phyloP scores from a whole-genome alignment of 1,140 invertebrate species.

The Lucilia sericata region DNA sequence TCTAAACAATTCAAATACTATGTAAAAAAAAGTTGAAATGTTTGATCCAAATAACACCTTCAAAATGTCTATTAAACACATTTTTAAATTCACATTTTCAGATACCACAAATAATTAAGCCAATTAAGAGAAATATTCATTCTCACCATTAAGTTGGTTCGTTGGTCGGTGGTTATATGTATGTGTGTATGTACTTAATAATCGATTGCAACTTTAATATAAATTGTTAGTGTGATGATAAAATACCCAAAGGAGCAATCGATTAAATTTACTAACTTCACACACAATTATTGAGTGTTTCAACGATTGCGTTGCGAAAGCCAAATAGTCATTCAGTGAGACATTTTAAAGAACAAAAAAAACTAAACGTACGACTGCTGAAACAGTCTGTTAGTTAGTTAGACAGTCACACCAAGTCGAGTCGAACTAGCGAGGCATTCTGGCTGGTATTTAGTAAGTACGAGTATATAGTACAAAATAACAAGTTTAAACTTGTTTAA shows the following conservation, averaged over 20 bases:
- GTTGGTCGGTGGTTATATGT: background rate
- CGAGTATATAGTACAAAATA: constrained; percentile 7
- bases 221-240: background rate
- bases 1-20: background rate
- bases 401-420: background rate
- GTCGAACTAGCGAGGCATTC: background rate
- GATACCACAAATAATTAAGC: constrained; percentile 42
- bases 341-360: background rate
- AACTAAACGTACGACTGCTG: background rate
- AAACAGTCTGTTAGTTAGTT: background rate
- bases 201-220: constrained; percentile 28
- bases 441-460: constrained; percentile 4
- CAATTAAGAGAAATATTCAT: constrained; percentile 41
- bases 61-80: constrained; percentile 17
- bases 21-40: background rate
- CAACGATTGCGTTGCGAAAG: background rate
- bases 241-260: constrained; percentile 44
- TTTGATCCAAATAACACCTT: constrained; percentile 22
- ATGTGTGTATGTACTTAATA: background rate
- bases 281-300: constrained; percentile 39
- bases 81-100: constrained; percentile 13
- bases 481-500: constrained; percentile 42
- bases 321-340: background rate
- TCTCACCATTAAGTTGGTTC: constrained; percentile 22
- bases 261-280: constrained; percentile 44